Evolutionary conservation across 2,113 vertebrate species (phyloP).

Genomic region (Castor canadensis): DNA sequence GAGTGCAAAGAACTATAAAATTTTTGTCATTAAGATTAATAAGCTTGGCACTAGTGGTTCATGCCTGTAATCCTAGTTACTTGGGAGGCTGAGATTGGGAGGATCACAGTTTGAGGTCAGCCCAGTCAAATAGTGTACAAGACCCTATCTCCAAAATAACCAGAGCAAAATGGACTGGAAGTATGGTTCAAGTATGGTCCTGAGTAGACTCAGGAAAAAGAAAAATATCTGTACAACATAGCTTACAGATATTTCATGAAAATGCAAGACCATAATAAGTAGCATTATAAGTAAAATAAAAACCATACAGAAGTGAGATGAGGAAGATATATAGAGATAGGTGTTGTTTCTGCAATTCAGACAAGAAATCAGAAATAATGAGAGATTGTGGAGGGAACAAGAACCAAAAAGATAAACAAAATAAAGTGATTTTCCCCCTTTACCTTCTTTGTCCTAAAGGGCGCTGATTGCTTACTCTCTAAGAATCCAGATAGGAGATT

Average conservation of each 20-base stretch:
- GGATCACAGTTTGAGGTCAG: too few relatives aligned
- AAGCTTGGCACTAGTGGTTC: too few relatives aligned
- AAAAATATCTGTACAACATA: neutral
- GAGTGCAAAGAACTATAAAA: neutral
- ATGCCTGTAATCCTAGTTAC: too few relatives aligned
- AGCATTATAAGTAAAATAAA: constrained; percentile 38
- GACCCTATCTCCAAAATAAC: too few relatives aligned
- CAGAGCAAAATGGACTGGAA: too few relatives aligned
- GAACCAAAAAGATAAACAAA: neutral
- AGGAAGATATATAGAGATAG: neutral
- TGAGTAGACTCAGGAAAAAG: too few relatives aligned
- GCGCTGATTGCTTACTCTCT: neutral
- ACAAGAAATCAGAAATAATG: neutral
- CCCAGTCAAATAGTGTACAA: too few relatives aligned
- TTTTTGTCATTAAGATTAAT: too few relatives aligned
- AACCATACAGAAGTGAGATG: neutral
- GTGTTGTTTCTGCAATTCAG: neutral
- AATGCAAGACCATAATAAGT: neutral
- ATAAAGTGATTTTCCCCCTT: neutral
- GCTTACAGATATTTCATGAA: neutral
- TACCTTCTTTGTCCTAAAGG: neutral
- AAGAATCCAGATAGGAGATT: neutral
- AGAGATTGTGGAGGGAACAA: fast-evolving
- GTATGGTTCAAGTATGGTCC: too few relatives aligned
- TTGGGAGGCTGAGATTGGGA: too few relatives aligned